Base-by-base conservation (phyloP, 2,797 vertebrate genomes). In the Schizopygopsis malacanthus region DNA sequence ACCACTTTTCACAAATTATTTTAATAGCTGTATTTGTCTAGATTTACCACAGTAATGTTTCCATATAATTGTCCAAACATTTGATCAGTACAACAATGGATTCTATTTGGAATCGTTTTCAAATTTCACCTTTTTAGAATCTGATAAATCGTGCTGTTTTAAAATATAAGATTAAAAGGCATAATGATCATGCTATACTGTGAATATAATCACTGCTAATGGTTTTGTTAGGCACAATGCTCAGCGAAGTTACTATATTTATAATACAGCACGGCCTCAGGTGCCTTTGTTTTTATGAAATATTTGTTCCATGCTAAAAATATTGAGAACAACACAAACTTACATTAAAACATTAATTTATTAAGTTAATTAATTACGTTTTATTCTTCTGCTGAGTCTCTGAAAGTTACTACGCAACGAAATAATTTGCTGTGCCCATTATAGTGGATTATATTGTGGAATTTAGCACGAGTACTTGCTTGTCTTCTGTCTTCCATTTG, bases 1-100 rank as follows among this genome's bases (percentile, higher is more conserved):
- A 83, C 81, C 71, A 33, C 18, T 56, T 59, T 75, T 82, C 28
- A 28, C 10, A 59, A 28, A 82, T 73, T 11, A 83, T 78, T 61
- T 72, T 4, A 61, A 4, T 4, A 16, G 37, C 22, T 82, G 43
- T 33, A 84, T 84, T 79, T 70, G 56, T 76, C 45, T 56, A 18
- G 9, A 80, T 85, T 89, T 72, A 43, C 41, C 50, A 83, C 69
- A 39, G 47, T 50, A 61, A 76, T 52, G 39, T 54, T 50, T 65
- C 22, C 22, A 0, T 25, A 69, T 22, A 45, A 56, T 67, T 81
- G 18, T 59, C 28, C 22, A 9, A 22, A 52, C 33, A 75, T 37
- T 15, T 45, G 16, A 81, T 47, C 52, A 63, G 50, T 52, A 39
- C 83, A 71, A 11, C 71, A 45, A 50, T 41, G 65, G 81, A 39